A percentile compares a stretch with the other conserved stretches of the same genome.
These are phyloP conservation scores for Channallabes apus DNA, from an alignment of 2,797 vertebrate genomes.

Conservation along the genomic window DNA sequence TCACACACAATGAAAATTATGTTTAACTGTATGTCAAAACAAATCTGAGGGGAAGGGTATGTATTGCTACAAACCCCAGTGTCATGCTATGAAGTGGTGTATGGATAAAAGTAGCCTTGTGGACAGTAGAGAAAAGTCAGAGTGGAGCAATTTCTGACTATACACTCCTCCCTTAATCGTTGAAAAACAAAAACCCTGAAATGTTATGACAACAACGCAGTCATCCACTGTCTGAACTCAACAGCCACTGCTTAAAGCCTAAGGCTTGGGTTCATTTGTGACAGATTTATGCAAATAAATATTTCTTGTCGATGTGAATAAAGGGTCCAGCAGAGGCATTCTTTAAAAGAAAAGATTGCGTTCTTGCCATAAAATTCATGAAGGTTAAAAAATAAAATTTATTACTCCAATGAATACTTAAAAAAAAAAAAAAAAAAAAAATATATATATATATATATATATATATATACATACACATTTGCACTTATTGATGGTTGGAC, in stretches of 20 bases:
- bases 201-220: background rate
- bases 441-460: too few relatives aligned
- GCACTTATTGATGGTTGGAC: slow-evolving; percentile 43
- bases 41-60: background rate
- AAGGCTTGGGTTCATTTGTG: background rate
- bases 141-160: background rate
- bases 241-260: background rate
- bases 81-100: background rate
- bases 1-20: background rate
- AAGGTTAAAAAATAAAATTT: background rate
- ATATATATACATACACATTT: too few relatives aligned
- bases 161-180: background rate
- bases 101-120: background rate
- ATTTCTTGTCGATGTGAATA: background rate
- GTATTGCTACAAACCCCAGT: background rate
- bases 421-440: too few relatives aligned
- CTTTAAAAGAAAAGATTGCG: background rate
- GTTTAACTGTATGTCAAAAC: background rate
- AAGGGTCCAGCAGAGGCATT: background rate
- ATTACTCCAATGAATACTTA: background rate
- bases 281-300: background rate
- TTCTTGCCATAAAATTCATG: background rate
- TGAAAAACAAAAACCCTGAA: background rate
- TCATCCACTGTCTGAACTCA: background rate
- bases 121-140: background rate